Conservation (phyloP, 2,797 vertebrate species). For the Centroberyx gerrardi region DNA sequence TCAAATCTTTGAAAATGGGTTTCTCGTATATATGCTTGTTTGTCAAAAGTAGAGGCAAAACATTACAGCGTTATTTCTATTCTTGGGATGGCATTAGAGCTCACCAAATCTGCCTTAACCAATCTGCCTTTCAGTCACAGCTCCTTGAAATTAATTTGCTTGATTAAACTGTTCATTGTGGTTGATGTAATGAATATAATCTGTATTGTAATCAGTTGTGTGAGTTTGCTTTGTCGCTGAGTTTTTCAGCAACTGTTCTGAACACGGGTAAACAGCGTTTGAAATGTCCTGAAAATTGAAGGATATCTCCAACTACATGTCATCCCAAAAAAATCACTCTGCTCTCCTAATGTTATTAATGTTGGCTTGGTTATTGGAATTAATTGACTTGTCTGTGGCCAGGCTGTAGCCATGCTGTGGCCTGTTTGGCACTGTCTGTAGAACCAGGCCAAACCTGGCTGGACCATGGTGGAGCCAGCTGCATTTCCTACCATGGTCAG, state of each 20-base stretch:
- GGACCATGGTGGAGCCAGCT: background rate
- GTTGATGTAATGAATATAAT: constrained; percentile 26
- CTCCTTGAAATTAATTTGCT: constrained; percentile 21
- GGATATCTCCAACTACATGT: background rate
- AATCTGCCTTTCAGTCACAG: constrained; percentile 20
- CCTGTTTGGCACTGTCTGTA: background rate
- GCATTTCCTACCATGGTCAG: background rate
- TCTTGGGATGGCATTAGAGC: background rate
- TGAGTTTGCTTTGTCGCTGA: background rate
- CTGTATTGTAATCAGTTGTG: constrained; percentile 3
- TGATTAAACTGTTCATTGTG: constrained; percentile 27
- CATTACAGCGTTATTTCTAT: background rate
- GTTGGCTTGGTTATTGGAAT: background rate
- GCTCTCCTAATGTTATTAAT: background rate
- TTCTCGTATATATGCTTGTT: background rate
- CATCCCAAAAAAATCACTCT: background rate
- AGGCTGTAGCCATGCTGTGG: too few relatives aligned
- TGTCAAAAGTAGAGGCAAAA: background rate
- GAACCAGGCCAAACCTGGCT: background rate
- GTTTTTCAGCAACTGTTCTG: constrained; percentile 1
- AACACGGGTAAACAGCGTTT: background rate
- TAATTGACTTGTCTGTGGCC: background rate
- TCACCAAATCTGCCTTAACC: background rate
- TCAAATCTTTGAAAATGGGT: background rate
- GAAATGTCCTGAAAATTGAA: constrained; percentile 17